These are phyloP conservation scores for Eristalis tenax DNA, from an alignment of 2,888 invertebrate species.

Conservation along the genomic window DNA sequence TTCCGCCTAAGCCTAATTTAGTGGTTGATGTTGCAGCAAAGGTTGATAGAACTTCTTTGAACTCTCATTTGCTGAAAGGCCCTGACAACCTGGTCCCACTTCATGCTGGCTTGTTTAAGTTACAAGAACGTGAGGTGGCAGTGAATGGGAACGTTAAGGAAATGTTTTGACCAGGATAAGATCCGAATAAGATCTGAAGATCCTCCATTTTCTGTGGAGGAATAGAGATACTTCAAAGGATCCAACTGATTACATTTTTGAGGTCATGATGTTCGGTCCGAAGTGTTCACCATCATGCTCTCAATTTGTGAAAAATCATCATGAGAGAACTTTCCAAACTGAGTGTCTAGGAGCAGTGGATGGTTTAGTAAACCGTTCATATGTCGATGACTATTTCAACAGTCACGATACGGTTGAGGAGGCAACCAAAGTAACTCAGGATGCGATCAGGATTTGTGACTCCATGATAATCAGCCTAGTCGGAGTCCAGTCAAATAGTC, in stretches of 20 bases:
- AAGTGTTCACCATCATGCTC: slow-evolving; percentile 9
- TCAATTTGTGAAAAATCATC: too few relatives aligned
- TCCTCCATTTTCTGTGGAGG: slow-evolving; percentile 46
- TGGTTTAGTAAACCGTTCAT: too few relatives aligned
- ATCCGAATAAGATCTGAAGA: slow-evolving; percentile 9
- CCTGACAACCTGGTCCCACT: slow-evolving; percentile 10
- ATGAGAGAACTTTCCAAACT: too few relatives aligned
- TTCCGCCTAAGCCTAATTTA: slow-evolving; percentile 39
- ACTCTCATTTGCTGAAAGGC: slow-evolving; percentile 48
- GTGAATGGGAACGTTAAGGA: slow-evolving; percentile 35
- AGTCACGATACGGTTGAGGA: slow-evolving; percentile 1
- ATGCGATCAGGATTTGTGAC: background rate
- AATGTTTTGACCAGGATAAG: slow-evolving; percentile 61
- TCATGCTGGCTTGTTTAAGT: slow-evolving; percentile 34
- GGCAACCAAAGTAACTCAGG: background rate
- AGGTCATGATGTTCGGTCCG: too few relatives aligned
- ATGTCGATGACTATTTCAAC: slow-evolving; percentile 49
- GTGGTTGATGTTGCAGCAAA: slow-evolving; percentile 58
- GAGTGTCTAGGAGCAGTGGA: too few relatives aligned
- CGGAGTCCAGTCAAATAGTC: too few relatives aligned
- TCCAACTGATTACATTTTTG: too few relatives aligned
- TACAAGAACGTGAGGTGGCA: slow-evolving; percentile 36
- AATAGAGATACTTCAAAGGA: slow-evolving; percentile 36
- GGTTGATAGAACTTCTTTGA: slow-evolving; percentile 38
- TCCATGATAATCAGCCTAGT: too few relatives aligned